Percentiles rank a stretch among this genome's conserved stretches.
phyloP scores from a whole-genome alignment of 2,113 vertebrate species.

The Hipposideros armiger region DNA sequence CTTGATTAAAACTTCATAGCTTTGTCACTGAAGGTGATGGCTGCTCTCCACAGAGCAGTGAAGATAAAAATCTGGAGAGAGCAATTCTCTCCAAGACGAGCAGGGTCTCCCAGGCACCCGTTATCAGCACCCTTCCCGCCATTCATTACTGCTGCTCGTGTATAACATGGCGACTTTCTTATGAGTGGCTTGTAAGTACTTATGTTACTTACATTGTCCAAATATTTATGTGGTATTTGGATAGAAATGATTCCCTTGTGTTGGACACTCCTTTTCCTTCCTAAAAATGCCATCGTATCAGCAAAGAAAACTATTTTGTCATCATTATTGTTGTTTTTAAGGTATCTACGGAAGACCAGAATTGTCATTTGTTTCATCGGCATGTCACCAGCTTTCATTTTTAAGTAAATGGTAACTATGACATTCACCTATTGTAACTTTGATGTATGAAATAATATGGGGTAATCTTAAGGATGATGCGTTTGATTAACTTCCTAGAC shows the following conservation, averaged over 20 bases:
- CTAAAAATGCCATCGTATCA: neutral
- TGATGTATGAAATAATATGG: neutral
- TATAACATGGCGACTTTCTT: neutral
- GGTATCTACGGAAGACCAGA: neutral
- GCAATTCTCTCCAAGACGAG: neutral
- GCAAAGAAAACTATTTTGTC: neutral
- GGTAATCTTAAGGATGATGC: neutral
- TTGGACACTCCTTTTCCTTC: neutral
- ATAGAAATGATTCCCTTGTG: neutral
- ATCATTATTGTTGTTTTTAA: neutral
- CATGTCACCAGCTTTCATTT: neutral
- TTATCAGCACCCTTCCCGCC: neutral
- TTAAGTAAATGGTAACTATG: neutral
- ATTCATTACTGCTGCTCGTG: neutral
- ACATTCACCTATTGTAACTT: neutral
- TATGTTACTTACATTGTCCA: neutral
- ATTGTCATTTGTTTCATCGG: neutral
- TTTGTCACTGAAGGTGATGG: neutral
- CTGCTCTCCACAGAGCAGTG: neutral
- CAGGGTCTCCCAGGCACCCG: neutral
- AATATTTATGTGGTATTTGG: neutral
- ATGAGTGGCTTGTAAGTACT: neutral
- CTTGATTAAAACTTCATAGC: slow-evolving; percentile 52
- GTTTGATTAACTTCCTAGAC: neutral
- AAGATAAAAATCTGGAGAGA: neutral